These are phyloP conservation scores for Podarcis raffonei DNA, from an alignment of 2,113 vertebrate genomes.

Conservation along the genomic window DNA sequence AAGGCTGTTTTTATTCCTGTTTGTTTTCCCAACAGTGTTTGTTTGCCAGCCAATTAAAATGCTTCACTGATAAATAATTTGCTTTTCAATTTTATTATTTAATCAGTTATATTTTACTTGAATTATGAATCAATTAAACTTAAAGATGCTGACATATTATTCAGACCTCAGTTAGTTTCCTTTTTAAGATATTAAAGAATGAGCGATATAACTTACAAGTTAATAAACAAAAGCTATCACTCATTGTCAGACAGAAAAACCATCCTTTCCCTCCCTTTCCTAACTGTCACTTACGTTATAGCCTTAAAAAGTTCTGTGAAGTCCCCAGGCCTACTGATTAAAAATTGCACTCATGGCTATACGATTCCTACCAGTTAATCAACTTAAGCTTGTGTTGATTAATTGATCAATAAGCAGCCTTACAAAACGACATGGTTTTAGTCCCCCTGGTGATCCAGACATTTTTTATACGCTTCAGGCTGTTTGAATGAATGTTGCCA, in stretches of 20 bases:
- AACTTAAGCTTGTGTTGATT: neutral
- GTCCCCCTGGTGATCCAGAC: neutral
- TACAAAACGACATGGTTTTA: neutral
- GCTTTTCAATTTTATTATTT: neutral
- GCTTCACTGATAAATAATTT: neutral
- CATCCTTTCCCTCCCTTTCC: too few species aligned
- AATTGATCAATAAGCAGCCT: neutral
- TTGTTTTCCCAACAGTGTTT: neutral
- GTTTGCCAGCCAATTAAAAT: neutral
- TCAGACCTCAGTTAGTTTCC: neutral
- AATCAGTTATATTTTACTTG: neutral
- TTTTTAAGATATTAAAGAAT: neutral
- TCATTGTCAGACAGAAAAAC: neutral
- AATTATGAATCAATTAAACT: neutral
- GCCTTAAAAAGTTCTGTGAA: neutral
- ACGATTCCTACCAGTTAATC: neutral
- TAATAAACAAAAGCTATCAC: conserved; percentile 10
- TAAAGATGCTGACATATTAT: neutral
- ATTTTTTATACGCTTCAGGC: neutral
- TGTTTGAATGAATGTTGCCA: neutral
- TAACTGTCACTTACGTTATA: neutral
- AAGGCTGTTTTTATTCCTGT: neutral
- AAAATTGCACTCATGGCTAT: neutral
- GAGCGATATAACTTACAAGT: neutral
- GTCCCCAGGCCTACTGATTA: neutral